These are phyloP conservation scores for Bombus superbus DNA, from an alignment of 1,140 invertebrate species.

Conservation along the genomic window DNA sequence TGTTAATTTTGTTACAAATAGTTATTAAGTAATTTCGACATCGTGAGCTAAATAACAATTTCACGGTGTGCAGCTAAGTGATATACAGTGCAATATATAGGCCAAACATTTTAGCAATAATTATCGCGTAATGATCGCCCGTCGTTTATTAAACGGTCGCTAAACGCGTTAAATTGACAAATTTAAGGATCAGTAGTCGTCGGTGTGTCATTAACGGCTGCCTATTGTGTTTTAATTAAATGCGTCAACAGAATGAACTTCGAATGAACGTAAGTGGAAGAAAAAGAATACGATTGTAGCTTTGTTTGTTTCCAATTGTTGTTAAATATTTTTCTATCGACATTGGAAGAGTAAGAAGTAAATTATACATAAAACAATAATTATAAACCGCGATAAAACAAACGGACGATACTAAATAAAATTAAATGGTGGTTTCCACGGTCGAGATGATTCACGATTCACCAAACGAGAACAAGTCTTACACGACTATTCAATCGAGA, in stretches of 20 bases:
- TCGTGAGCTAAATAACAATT: constrained; percentile 41
- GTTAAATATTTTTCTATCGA: background rate
- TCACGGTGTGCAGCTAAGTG: constrained; percentile 36
- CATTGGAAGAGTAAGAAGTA: no score
- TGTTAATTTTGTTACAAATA: background rate
- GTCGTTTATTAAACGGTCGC: constrained; percentile 66
- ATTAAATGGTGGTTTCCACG: background rate
- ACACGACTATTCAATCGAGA: constrained; percentile 1
- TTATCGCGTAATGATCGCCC: constrained; percentile 76
- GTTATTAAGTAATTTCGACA: constrained; percentile 56
- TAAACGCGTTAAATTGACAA: constrained; percentile 72
- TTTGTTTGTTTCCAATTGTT: background rate
- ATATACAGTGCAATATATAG: constrained; percentile 73
- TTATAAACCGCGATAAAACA: background rate
- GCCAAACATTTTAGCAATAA: constrained; percentile 80
- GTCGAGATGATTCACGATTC: background rate
- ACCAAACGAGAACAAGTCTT: background rate
- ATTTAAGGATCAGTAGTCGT: constrained; percentile 68
- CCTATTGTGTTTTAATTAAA: constrained; percentile 36
- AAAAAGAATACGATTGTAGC: background rate
- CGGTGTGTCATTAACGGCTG: constrained; percentile 69
- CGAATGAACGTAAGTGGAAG: background rate
- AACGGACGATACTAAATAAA: background rate
- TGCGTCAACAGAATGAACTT: constrained; percentile 17
- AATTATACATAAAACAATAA: background rate